Base-by-base conservation (phyloP, 2,797 vertebrate genomes). In the Anguilla megastoma region DNA sequence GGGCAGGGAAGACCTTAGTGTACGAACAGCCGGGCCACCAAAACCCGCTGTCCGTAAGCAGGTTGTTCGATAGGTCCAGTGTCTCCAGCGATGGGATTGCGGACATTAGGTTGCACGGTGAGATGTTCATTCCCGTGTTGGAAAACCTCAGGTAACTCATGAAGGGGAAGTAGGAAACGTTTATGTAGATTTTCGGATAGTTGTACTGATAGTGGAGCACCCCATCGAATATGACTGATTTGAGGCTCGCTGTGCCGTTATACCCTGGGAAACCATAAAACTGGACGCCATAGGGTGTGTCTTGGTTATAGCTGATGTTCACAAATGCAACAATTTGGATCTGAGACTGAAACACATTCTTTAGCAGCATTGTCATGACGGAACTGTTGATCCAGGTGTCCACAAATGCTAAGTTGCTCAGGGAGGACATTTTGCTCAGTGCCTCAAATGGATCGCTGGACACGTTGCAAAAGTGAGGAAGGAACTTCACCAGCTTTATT, bases 221-320 rank as follows among this genome's bases (percentile, higher is more conserved):
- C 4, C 88, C 79, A 21, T 93, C 88, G 85, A 95, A 92, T 21
- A 92, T 90, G 2, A 95, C 0, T 0, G 92, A 92, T 87, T 24
- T 83, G 41, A 94, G 3, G 33, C 0, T 90, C 1, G 88, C 41
- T 2, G 91, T 93, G 54, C 87, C 88, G 84, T 94, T 94, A 36
- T 91, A 88, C 30, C 74, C 87, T 63, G 87, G 85, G 33, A 66
- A 5, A 21, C 79, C 80, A 3, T 50, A 89, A 69, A 96, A 89
- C 33, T 91, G 87, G 80, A 95, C 89, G 1, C 94, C 94, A 0
- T 92, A 88, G 0, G 91, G 84, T n/a, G 92, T 95, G 21, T 96
- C 94, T 86, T 95, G 93, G 21, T 93, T 92, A 84, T 95, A 96
- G 14, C 92, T 94, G 16, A 94, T 94, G 86, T 95, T 94, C 30